Evolutionary conservation across 2,888 invertebrate genomes (phyloP).

Genomic region (Leuctra nigra): DNA sequence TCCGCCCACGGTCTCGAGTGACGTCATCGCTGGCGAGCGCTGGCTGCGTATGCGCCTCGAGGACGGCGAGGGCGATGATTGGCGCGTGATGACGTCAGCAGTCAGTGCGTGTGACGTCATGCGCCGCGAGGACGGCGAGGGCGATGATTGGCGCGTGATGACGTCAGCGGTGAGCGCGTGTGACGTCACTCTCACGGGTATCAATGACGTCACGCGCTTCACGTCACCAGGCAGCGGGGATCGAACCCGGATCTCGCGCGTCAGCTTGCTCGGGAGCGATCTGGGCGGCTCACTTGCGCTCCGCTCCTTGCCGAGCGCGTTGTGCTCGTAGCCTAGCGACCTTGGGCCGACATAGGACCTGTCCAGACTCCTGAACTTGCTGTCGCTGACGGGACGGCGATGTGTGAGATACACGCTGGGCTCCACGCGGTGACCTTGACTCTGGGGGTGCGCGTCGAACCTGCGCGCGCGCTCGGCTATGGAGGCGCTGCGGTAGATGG

Average conservation of each 20-base stretch:
- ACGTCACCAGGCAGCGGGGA: not conserved
- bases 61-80: constrained; percentile 18
- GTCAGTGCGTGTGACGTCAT: not conserved
- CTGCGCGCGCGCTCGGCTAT: constrained; percentile 63
- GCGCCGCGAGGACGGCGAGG: not conserved
- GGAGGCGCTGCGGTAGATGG: constrained; percentile 46
- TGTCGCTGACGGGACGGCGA: constrained; percentile 63
- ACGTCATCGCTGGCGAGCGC: constrained; percentile 41
- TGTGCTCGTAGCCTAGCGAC: constrained; percentile 49
- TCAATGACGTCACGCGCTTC: not conserved
- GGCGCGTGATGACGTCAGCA: not conserved
- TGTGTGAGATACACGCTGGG: constrained; percentile 60
- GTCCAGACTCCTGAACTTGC: constrained; percentile 63
- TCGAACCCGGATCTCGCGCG: not conserved
- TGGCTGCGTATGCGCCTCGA: constrained; percentile 55
- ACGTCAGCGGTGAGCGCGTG: no score
- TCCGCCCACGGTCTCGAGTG: constrained; percentile 38
- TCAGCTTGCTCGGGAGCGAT: constrained; percentile 41
- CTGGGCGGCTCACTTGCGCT: constrained; percentile 59
- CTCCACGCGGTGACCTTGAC: constrained; percentile 38
- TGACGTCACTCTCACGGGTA: not conserved
- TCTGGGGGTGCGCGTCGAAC: constrained; percentile 38
- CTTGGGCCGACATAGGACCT: constrained; percentile 45
- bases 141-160: not conserved
- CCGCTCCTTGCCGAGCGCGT: constrained; percentile 41